phyloP scores from a whole-genome alignment of 2,888 invertebrate genomes.

The Chromoteleia sp. region DNA sequence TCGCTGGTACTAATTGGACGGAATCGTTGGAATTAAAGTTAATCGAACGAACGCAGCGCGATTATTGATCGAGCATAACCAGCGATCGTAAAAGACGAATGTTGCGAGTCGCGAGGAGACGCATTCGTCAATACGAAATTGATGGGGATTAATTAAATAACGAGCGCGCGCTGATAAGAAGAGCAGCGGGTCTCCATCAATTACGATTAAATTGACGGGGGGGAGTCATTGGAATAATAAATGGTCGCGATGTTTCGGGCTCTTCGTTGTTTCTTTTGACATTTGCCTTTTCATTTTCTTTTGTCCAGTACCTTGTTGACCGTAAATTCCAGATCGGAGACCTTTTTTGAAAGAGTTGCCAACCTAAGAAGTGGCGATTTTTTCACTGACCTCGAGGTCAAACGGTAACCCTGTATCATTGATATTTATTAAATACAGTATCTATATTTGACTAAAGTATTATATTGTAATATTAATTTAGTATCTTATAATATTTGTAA shows the following conservation, averaged over 20 bases:
- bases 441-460: too few relatives aligned
- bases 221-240: conserved; percentile 21
- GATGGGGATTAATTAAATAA: conserved; percentile 66
- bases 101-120: conserved; percentile 10
- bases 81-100: conserved; percentile 41
- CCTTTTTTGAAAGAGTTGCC: too few relatives aligned
- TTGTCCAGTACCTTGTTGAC: too few relatives aligned
- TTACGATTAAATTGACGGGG: conserved; percentile 47
- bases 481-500: too few relatives aligned
- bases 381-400: too few relatives aligned
- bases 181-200: conserved; percentile 40
- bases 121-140: conserved; percentile 51
- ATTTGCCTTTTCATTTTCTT: too few relatives aligned
- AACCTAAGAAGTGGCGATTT: too few relatives aligned
- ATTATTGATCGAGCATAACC: conserved; percentile 63
- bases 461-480: too few relatives aligned
- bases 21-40: conserved; percentile 73
- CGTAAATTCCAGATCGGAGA: too few relatives aligned
- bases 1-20: conserved; percentile 74
- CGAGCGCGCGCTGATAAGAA: conserved; percentile 45
- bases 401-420: too few relatives aligned
- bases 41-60: conserved; percentile 70
- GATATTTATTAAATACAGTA: too few relatives aligned
- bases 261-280: conserved; percentile 1
- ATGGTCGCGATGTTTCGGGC: not conserved